Percentiles rank a stretch among this genome's conserved stretches.
Conservation (phyloP, 2,888 invertebrate species). For the Metallyticus violacea region DNA sequence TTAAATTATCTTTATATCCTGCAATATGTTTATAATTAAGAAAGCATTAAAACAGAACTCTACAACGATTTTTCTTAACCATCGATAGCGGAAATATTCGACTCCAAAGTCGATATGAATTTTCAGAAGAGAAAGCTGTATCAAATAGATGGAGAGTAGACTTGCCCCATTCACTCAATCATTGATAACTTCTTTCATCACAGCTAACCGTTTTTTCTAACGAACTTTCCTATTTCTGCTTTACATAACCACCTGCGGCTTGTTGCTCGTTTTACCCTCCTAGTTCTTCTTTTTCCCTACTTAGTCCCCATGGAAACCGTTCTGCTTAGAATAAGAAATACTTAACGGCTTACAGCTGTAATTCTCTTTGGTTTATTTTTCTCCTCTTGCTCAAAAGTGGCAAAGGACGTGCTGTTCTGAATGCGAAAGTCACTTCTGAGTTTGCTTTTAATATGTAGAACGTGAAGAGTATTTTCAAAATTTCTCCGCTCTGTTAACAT, state of each 20-base stretch:
- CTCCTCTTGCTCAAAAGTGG: background rate
- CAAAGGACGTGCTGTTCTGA: too few relatives aligned
- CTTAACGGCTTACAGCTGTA: background rate
- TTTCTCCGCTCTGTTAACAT: background rate
- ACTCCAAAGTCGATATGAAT: background rate
- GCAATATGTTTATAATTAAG: too few relatives aligned
- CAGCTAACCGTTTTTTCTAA: too few relatives aligned
- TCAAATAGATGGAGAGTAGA: too few relatives aligned
- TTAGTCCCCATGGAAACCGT: background rate
- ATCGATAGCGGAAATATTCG: background rate
- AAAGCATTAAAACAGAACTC: background rate
- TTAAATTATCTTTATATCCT: too few relatives aligned
- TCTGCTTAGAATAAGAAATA: background rate
- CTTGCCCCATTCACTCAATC: too few relatives aligned
- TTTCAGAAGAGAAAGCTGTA: too few relatives aligned
- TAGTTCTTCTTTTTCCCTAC: too few relatives aligned
- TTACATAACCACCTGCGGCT: background rate
- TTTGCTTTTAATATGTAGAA: background rate
- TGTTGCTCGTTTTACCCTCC: background rate
- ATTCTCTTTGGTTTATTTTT: background rate
- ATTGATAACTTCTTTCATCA: background rate
- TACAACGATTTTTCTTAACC: background rate
- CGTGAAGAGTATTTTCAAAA: background rate
- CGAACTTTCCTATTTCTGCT: too few relatives aligned
- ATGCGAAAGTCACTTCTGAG: background rate